A percentile compares a stretch with the other conserved stretches of the same genome.
Conservation (phyloP, 1,140 invertebrate species). For the Helicoverpa armigera region DNA sequence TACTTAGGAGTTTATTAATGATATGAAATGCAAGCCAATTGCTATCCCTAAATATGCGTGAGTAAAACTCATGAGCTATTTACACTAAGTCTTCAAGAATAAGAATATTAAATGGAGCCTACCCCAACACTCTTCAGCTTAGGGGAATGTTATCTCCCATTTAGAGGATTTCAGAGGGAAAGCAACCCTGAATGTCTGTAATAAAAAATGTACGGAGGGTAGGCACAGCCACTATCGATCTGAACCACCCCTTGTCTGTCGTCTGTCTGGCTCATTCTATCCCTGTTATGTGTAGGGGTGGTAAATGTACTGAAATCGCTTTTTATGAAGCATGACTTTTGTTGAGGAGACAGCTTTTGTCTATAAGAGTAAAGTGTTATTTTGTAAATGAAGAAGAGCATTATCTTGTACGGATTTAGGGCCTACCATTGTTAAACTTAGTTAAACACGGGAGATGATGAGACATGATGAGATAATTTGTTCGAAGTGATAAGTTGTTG, state of each 20-base stretch:
- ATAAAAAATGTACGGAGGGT: constrained; percentile 16
- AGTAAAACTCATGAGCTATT: too few relatives aligned
- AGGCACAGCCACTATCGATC: constrained; percentile 4
- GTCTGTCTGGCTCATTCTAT: neutral
- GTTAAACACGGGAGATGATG: too few relatives aligned
- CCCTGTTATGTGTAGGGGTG: neutral
- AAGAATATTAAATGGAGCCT: neutral
- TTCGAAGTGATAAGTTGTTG: too few relatives aligned
- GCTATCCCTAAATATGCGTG: too few relatives aligned
- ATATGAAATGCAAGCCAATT: too few relatives aligned
- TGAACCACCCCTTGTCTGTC: constrained; percentile 24
- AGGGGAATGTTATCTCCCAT: neutral
- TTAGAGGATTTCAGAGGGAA: neutral
- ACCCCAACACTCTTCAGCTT: neutral
- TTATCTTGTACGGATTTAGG: too few relatives aligned
- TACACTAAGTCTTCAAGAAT: neutral
- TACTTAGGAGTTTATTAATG: too few relatives aligned
- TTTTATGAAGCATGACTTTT: neutral
- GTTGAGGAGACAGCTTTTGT: too few relatives aligned
- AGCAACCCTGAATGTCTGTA: neutral
- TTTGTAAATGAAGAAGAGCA: too few relatives aligned
- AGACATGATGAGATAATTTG: too few relatives aligned
- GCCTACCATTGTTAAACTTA: too few relatives aligned
- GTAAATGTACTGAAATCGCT: neutral
- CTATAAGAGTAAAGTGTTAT: too few relatives aligned